Evolutionary conservation across 2,113 vertebrate species (phyloP).

Genomic region (Eupsittula cactorum): DNA sequence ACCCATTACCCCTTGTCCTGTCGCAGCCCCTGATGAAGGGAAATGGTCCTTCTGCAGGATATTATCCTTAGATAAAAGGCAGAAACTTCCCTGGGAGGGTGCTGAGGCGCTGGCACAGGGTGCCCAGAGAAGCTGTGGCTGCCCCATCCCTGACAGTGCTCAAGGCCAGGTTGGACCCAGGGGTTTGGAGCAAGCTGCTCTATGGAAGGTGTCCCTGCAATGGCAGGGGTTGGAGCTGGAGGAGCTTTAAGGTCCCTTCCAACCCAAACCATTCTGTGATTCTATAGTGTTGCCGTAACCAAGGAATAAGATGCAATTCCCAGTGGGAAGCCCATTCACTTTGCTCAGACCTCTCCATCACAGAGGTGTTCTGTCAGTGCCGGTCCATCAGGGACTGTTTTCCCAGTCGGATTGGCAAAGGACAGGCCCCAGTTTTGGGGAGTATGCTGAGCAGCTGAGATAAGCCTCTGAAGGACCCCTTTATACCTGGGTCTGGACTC

Average conservation of each 20-base stretch:
- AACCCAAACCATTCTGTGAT: not conserved
- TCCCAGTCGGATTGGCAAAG: fast-evolving
- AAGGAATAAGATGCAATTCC: not conserved
- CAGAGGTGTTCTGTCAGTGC: not conserved
- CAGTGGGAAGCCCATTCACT: fast-evolving
- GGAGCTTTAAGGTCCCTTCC: not conserved
- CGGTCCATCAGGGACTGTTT: fast-evolving
- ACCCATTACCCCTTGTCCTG: too few relatives aligned
- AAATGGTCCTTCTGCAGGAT: too few relatives aligned
- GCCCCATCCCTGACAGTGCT: too few relatives aligned
- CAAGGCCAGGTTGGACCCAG: too few relatives aligned
- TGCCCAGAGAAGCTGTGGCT: too few relatives aligned
- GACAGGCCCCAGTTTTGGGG: fast-evolving
- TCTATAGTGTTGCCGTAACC: not conserved
- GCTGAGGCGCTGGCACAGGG: too few relatives aligned
- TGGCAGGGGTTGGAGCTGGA: not conserved
- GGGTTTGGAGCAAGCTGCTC: too few relatives aligned
- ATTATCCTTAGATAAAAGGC: too few relatives aligned
- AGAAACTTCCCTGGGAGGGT: too few relatives aligned
- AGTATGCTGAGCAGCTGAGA: not conserved
- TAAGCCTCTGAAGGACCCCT: not conserved
- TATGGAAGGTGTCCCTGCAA: too few relatives aligned
- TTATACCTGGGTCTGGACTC: not conserved
- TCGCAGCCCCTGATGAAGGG: too few relatives aligned
- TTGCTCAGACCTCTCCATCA: fast-evolving